Base-by-base conservation (phyloP, 2,113 vertebrate species). In the Aptenodytes forsteri region DNA sequence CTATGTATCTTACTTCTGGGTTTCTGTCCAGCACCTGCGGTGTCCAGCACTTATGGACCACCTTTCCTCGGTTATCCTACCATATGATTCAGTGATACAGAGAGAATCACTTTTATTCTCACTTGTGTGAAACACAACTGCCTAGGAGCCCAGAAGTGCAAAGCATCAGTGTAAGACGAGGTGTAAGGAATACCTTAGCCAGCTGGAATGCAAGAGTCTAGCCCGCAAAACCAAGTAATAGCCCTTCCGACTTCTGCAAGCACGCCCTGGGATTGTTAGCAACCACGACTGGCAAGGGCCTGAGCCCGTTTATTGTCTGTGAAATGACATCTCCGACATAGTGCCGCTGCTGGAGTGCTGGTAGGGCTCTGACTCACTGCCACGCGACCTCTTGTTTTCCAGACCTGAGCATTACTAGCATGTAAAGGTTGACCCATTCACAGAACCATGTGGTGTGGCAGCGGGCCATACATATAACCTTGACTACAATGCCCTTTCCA, bases 401-500 rank as follows among this genome's bases (percentile, higher is more conserved):
- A 90, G 91, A 34, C 77, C 7, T 0, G 66, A 59, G 49, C 3
- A 0, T 49, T 69, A 5, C 3, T 18, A 29, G 66, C 38, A 7
- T 10, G 11, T 61, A 83, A 94, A 77, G 62, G 75, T 62, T 88
- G 70, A 77, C 81, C 94, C 94, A 65, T 90, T 96, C 90, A 83
- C 54, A 61, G 83, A 88, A 34, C 50, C 10, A 29, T 59, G 65
- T 52, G 69, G 26, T 30, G 50, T 94, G 89, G 93, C 87, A 85
- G 64, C 1, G 1, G 62, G 83, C 90, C 83, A 87, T 80, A 29
- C 0, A 0, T 38, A 30, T 80, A 93, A 89, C 86, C 89, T 92
- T 94, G 94, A 79, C 76, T 96, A 40, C 89, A 72, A 0, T 94
- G 87, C 66, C 93, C 91, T 96, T 97, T 87, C 82, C n/a, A 26